Evolutionary conservation across 2,888 invertebrate genomes (phyloP).

Genomic region (Noctua comes): DNA sequence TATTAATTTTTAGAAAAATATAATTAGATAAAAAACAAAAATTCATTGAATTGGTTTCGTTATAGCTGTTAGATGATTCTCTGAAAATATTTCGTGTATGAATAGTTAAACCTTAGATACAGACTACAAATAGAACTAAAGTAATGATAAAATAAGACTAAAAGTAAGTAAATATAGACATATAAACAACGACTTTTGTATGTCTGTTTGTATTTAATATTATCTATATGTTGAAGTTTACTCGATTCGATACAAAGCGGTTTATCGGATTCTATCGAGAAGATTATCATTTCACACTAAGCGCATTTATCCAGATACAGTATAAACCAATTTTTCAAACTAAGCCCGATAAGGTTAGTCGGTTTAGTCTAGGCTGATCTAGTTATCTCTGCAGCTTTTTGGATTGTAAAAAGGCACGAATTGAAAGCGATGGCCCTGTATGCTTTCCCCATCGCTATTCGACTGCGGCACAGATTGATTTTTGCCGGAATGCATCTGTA

Average conservation of each 20-base stretch:
- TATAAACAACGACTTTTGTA: too few species aligned
- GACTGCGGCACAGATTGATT: not conserved
- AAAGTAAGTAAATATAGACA: too few species aligned
- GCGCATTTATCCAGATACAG: not conserved
- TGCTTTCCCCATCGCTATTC: conserved; percentile 9
- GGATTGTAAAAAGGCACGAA: conserved; percentile 17
- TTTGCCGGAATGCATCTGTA: not conserved
- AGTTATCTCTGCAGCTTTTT: conserved; percentile 31
- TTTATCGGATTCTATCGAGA: not conserved
- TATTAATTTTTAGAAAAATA: too few species aligned
- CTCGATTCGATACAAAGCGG: not conserved
- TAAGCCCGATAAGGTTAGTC: not conserved
- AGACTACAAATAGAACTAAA: too few species aligned
- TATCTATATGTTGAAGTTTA: not conserved
- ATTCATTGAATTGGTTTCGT: too few species aligned
- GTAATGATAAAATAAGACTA: too few species aligned
- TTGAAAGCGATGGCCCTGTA: conserved; percentile 12
- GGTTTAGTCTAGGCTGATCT: conserved; percentile 23
- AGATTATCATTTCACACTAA: conserved; percentile 5
- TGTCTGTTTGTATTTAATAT: too few species aligned
- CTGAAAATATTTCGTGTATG: too few species aligned
- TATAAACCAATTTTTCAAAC: conserved; percentile 12
- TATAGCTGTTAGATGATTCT: too few species aligned
- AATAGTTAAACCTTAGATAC: too few species aligned
- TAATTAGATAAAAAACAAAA: too few species aligned